A percentile compares a stretch with the other conserved stretches of the same genome.
phyloP scores from a whole-genome alignment of 1,140 invertebrate genomes.

The Bombus polaris region DNA sequence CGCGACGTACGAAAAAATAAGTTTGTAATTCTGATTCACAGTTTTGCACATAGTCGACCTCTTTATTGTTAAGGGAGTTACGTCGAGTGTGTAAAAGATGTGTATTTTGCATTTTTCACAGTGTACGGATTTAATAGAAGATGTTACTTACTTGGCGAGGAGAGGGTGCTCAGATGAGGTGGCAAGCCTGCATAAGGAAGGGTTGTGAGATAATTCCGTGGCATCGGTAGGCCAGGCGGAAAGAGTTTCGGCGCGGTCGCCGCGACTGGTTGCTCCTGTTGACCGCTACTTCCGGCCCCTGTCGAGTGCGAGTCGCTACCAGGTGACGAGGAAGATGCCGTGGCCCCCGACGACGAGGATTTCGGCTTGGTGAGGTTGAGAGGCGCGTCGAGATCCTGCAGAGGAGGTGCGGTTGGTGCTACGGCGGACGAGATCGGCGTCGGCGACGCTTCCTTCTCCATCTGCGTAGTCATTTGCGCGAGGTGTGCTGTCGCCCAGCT shows the following conservation, averaged over 20 bases:
- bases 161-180: constrained; percentile 81
- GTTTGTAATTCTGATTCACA: too few species aligned
- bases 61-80: too few species aligned
- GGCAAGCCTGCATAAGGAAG: constrained; percentile 85
- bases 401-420: constrained; percentile 77
- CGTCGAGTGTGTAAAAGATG: too few species aligned
- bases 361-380: constrained; percentile 95
- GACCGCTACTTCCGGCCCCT: constrained; percentile 79
- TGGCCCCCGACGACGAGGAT: constrained; percentile 79
- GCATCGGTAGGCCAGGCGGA: constrained; percentile 83
- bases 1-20: too few species aligned
- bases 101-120: too few species aligned
- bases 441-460: constrained; percentile 80
- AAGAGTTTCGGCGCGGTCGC: constrained; percentile 85
- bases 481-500: constrained; percentile 79
- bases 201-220: constrained; percentile 83
- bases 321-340: constrained; percentile 75
- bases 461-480: constrained; percentile 76
- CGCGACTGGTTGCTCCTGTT: constrained; percentile 84
- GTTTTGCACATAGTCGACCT: too few species aligned
- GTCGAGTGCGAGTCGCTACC: constrained; percentile 81
- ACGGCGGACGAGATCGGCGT: constrained; percentile 81
- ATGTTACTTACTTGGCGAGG: constrained; percentile 74
- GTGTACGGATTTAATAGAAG: too few species aligned
- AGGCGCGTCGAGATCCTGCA: constrained; percentile 89